Evolutionary conservation across 2,113 vertebrate genomes (phyloP).

Genomic region (Ivindomyrus marchei): DNA sequence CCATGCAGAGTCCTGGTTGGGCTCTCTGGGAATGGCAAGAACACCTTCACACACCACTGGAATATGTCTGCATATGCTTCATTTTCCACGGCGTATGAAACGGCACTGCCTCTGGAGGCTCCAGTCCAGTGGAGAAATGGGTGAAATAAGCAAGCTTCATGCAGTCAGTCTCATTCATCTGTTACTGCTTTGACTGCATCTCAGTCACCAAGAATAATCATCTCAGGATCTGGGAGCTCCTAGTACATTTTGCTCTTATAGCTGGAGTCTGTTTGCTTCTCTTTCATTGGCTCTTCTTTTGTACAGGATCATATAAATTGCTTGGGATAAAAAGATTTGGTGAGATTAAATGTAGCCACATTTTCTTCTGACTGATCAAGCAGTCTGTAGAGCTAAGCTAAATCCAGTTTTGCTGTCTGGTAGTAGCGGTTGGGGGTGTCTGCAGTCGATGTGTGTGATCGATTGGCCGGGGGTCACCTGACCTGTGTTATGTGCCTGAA

Average conservation of each 20-base stretch:
- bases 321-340: background rate
- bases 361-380: background rate
- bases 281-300: background rate
- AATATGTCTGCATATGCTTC: background rate
- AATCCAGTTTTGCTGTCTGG: background rate
- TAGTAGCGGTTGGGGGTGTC: background rate
- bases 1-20: background rate
- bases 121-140: background rate
- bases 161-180: background rate
- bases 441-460: background rate
- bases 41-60: background rate
- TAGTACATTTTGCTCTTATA: background rate
- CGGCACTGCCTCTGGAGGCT: background rate
- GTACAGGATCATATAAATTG: constrained; percentile 9
- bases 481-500: background rate
- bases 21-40: background rate
- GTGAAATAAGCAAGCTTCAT: background rate
- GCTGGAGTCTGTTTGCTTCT: background rate
- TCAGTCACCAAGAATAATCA: background rate
- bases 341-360: background rate
- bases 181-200: background rate
- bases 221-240: background rate
- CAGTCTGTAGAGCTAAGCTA: background rate
- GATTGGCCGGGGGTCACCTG: background rate
- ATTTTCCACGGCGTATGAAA: background rate